These are phyloP conservation scores for Martes martes DNA, from an alignment of 2,113 vertebrate genomes.

Conservation along the genomic window DNA sequence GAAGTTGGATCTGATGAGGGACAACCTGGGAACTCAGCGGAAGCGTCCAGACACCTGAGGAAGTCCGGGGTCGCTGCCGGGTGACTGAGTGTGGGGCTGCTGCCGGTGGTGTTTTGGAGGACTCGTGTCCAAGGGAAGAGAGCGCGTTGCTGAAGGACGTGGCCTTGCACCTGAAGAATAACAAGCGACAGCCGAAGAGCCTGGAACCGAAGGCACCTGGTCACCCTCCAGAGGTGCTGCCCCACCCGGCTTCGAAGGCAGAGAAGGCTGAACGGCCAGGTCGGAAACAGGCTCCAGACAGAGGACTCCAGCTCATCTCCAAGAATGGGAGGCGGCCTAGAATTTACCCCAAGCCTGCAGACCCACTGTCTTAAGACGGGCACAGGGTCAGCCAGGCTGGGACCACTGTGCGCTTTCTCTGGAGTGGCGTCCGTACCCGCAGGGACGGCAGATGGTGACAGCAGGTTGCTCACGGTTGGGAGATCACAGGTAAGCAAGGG, in stretches of 20 bases:
- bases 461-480: not conserved
- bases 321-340: not conserved
- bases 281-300: not conserved
- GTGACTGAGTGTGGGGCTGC: not conserved
- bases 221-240: rapidly evolving
- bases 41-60: not conserved
- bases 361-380: too few relatives aligned
- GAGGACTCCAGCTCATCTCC: not conserved
- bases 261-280: too few relatives aligned
- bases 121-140: not conserved
- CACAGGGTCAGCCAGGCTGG: too few relatives aligned
- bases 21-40: not conserved
- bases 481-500: not conserved
- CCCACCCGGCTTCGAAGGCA: not conserved
- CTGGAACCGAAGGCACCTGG: rapidly evolving
- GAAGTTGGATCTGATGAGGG: not conserved
- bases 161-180: rapidly evolving
- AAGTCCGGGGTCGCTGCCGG: rapidly evolving
- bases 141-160: not conserved
- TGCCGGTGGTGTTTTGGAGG: rapidly evolving
- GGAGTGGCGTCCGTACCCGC: rapidly evolving
- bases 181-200: rapidly evolving
- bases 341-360: not conserved
- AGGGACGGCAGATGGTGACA: not conserved
- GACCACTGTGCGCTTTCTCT: rapidly evolving